phyloP scores from a whole-genome alignment of 2,113 vertebrate species.

The Tenrec ecaudatus region DNA sequence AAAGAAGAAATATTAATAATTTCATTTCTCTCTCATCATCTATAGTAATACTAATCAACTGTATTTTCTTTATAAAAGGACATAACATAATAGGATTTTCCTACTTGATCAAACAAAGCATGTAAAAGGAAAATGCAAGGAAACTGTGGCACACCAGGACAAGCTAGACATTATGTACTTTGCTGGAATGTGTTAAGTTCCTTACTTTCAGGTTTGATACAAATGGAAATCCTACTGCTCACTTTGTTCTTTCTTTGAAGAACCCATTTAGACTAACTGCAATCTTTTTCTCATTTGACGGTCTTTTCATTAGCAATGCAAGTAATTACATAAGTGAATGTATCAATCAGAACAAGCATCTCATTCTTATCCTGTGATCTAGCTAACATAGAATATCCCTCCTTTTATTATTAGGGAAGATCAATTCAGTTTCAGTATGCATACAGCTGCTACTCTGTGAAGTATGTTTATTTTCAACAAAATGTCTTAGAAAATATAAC shows the following conservation, averaged over 20 bases:
- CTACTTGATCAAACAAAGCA: not conserved
- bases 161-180: not conserved
- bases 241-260: not conserved
- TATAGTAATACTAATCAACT: not conserved
- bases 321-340: not conserved
- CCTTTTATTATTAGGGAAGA: not conserved
- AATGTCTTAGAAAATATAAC: not conserved
- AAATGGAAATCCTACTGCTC: not conserved
- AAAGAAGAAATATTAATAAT: not conserved
- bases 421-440: not conserved
- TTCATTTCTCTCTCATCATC: not conserved
- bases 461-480: conserved; percentile 55
- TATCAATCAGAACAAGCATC: not conserved
- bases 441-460: conserved; percentile 3
- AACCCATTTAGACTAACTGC: not conserved
- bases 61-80: not conserved
- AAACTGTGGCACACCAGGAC: not conserved
- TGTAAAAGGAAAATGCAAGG: not conserved
- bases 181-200: not conserved
- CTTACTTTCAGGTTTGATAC: conserved; percentile 13
- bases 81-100: not conserved
- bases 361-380: not conserved
- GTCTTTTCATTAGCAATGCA: not conserved
- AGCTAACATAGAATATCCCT: not conserved
- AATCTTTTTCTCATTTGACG: not conserved